Evolutionary conservation across 1,140 invertebrate species (phyloP).

Genomic region (Drosophila busckii): DNA sequence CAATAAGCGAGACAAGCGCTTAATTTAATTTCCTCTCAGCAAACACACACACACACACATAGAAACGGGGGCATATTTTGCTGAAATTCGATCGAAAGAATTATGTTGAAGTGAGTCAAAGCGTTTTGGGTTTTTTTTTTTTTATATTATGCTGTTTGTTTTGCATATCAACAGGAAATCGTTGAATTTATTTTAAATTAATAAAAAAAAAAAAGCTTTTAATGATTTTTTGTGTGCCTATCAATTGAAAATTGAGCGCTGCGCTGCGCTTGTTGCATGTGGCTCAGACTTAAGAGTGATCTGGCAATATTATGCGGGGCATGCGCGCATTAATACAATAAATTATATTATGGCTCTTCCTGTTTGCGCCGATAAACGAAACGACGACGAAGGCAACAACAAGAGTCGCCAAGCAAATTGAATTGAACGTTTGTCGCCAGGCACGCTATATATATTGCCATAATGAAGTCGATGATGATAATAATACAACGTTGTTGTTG

Average conservation of each 20-base stretch:
- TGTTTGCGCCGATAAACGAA: constrained; percentile 65
- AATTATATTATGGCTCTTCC: constrained; percentile 76
- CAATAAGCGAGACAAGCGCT: constrained; percentile 48
- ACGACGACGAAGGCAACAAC: constrained; percentile 9
- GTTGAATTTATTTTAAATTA: constrained; percentile 76
- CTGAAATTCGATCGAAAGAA: constrained; percentile 74
- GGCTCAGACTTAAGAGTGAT: no score
- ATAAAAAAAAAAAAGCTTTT: constrained; percentile 62
- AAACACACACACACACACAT: constrained; percentile 6
- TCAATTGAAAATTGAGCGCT: no score
- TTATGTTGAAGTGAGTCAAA: constrained; percentile 59
- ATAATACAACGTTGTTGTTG: constrained; percentile 49
- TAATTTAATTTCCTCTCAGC: constrained; percentile 72
- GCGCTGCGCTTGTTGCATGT: no score
- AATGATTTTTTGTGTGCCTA: no score
- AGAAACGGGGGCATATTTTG: constrained; percentile 25
- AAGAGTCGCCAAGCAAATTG: constrained; percentile 42
- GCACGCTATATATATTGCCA: constrained; percentile 25
- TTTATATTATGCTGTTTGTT: constrained; percentile 1
- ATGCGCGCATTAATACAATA: constrained; percentile 70
- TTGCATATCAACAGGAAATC: constrained; percentile 78
- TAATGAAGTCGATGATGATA: constrained; percentile 54
- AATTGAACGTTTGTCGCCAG: constrained; percentile 56
- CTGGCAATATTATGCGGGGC: constrained; percentile 54
- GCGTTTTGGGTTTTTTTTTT: constrained; percentile 13